Evolutionary conservation across 2,888 invertebrate species (phyloP), one percentile per base, ranked within the genome.

Genomic region (Cerastoderma edule): DNA sequence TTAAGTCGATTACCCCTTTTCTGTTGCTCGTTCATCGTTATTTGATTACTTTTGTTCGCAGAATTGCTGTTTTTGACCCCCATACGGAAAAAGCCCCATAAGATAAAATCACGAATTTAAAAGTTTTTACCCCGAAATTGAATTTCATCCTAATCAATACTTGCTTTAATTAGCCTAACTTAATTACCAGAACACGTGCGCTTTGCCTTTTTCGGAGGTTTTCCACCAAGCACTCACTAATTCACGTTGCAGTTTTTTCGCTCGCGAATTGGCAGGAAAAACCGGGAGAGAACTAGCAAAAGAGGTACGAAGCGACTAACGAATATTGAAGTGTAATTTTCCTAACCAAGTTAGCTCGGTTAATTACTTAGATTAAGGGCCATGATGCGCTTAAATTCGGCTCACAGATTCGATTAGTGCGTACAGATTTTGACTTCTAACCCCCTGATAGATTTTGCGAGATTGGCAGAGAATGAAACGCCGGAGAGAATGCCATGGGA

Each of bases 371-470:
- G 81, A 81, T 81, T 81, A 81, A 65, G 64, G 75, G 73, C 73
- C 66, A 73, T 75, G 77, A 76, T 75, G 78, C 67, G 78, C 78
- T 81, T 73, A 81, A 81, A 81, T 81, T 78, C 78, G 78, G 81
- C 76, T 78, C 78, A 44, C 65, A 75, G 78, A 81, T 72, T 75
- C 67, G 67, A 81, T 81, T 78, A 75, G 44, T 56, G 46, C 78
- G 78, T 81, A 81, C 78, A 81, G 81, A 81, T 81, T 81, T 75
- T 75, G 81, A 78, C 81, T 81, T 76, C 71, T 75, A 81, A 81
- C 78, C 81, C 75, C 78, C 66, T 71, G 75, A 78, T 81, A 78
- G 81, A 75, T 75, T 81, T 70, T 68, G 75, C 35, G 60, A 69
- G 75, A 73, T 76, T 80, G 69, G 33, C 46, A 48, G 48, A 44